Evolutionary conservation across 2,113 vertebrate genomes (phyloP).

Genomic region (Athene noctua): DNA sequence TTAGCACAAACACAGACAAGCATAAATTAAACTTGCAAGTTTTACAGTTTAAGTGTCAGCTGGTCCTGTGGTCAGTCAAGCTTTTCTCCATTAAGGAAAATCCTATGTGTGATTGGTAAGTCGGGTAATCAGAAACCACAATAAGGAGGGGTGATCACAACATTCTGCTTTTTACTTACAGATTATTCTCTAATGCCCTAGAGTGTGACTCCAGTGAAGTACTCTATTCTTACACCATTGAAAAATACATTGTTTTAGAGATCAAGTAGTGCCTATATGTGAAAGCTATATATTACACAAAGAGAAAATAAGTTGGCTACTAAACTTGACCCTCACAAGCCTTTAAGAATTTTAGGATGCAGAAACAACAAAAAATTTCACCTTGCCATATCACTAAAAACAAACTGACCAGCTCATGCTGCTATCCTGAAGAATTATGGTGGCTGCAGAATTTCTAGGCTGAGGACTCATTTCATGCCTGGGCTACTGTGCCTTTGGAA

Average conservation of each 20-base stretch:
- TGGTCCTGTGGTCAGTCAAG: neutral
- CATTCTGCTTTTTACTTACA: neutral
- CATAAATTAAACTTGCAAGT: neutral
- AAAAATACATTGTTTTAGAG: neutral
- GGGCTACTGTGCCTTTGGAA: neutral
- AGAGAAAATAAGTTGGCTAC: neutral
- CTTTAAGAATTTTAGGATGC: neutral
- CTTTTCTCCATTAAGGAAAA: neutral
- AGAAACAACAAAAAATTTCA: neutral
- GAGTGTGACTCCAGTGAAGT: neutral
- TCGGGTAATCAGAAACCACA: neutral
- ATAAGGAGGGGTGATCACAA: neutral
- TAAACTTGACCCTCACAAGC: neutral
- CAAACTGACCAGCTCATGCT: neutral
- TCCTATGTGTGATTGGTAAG: neutral
- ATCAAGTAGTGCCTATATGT: neutral
- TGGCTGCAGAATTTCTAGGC: neutral
- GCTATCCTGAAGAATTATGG: neutral
- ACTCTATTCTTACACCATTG: neutral
- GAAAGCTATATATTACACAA: neutral
- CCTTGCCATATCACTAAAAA: neutral
- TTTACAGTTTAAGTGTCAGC: neutral
- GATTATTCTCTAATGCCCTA: neutral
- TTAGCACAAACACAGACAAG: neutral
- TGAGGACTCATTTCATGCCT: neutral